Evolutionary conservation across 2,888 invertebrate species (phyloP), one percentile per base, ranked within the genome.

Genomic region (Clanis bilineata): DNA sequence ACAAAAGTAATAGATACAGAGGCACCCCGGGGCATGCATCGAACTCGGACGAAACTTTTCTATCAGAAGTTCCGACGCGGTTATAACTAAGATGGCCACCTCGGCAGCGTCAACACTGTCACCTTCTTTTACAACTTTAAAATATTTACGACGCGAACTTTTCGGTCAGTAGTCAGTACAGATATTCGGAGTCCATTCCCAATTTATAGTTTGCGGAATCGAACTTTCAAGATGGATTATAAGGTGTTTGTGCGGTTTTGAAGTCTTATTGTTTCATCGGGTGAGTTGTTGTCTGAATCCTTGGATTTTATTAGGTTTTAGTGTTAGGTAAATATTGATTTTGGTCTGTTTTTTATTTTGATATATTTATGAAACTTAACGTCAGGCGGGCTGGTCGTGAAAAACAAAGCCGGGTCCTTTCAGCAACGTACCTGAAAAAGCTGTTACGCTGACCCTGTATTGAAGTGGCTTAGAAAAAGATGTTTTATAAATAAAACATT

Each of bases 81-180:
- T 88, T 88, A 88, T 90, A 89, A 86, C 80, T 81, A 80, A 80
- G 78, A 80, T 83, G 82, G 82, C 85, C 82, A 83, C 81, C 82
- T 81, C 72, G 75, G 51, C 74, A 66, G 74, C 86, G 87, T 88
- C 88, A 90, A 86, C 88, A 83, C 77, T 85, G 91, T 89, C 92
- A 90, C 85, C 89, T 88, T 86, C 80, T 83, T 81, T 79, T 68
- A 73, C 76, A 84, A 87, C 89, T 91, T 90, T 91, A 91, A 91
- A 91, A 91, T 92, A 92, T 92, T 91, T 91, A 90, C 89, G 90
- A 88, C 81, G 77, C 63, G 67, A 84, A 88, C 76, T 88, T 88
- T 73, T 63, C 62, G 68, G 62, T 68, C 76, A 63, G 69, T 68
- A 73, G n/a, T n/a, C 77, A 80, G n/a, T n/a, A 82, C 81, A 86